Evolutionary conservation across 2,888 invertebrate genomes (phyloP).

Genomic region (Hirtodrosophila confusa): DNA sequence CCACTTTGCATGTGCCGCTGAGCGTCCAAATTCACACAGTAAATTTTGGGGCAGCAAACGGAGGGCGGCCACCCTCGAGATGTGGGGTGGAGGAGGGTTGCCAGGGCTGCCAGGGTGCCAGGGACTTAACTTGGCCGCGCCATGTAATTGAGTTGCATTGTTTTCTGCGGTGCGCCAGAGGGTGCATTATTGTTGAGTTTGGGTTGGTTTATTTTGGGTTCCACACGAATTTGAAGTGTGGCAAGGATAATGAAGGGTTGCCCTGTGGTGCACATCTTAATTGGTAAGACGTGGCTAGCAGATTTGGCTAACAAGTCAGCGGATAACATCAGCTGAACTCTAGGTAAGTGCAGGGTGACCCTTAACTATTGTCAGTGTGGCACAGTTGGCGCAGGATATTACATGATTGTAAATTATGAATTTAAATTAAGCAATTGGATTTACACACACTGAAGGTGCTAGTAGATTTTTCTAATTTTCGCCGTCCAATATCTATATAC

Average conservation of each 20-base stretch:
- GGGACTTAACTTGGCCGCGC: conserved; percentile 31
- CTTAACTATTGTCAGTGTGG: too few species aligned
- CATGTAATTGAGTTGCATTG: conserved; percentile 75
- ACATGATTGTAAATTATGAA: too few species aligned
- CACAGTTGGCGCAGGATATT: too few species aligned
- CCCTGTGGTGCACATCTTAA: not conserved
- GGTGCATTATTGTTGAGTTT: too few species aligned
- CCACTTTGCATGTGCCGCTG: conserved; percentile 46
- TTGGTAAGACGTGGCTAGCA: too few species aligned
- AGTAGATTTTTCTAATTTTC: too few species aligned
- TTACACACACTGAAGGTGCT: too few species aligned
- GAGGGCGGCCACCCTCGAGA: not conserved
- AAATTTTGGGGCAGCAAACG: conserved; percentile 45
- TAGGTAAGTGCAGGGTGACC: too few species aligned
- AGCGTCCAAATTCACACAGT: conserved; percentile 69
- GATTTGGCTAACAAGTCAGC: too few species aligned
- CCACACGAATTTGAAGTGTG: conserved; percentile 10
- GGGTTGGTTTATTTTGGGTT: not conserved
- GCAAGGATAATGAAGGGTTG: not conserved
- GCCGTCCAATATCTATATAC: too few species aligned
- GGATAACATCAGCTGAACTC: too few species aligned
- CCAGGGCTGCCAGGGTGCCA: conserved; percentile 4
- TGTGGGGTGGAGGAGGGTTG: not conserved
- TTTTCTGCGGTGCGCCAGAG: conserved; percentile 25
- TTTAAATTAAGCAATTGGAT: too few species aligned